Evolutionary conservation across 2,797 vertebrate genomes (phyloP).

Genomic region (Sternarchorhynchus goeldii): DNA sequence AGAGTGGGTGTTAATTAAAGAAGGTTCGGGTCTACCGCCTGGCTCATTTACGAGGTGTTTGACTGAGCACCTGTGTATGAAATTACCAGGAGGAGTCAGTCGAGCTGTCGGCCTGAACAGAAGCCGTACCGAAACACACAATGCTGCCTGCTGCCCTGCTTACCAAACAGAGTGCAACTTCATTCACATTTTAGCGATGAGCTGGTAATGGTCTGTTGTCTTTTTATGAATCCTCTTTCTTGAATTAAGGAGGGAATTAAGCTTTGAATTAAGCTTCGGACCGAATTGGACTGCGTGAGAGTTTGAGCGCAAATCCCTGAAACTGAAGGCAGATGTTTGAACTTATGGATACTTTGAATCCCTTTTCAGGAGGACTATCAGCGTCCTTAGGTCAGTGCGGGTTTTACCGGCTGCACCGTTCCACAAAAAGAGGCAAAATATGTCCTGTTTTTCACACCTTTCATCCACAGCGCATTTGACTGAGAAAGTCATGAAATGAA

Average conservation of each 20-base stretch:
- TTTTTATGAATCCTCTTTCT: neutral
- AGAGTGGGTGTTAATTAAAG: slow-evolving; percentile 55
- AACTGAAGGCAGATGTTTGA: too few relatives aligned
- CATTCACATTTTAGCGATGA: slow-evolving; percentile 9
- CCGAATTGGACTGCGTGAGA: neutral
- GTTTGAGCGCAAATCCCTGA: neutral
- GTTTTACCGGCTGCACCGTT: too few relatives aligned
- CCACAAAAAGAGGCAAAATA: too few relatives aligned
- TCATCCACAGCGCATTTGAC: too few relatives aligned
- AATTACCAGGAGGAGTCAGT: slow-evolving; percentile 48
- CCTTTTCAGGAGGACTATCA: too few relatives aligned
- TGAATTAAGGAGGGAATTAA: slow-evolving; percentile 2
- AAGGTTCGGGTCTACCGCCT: slow-evolving; percentile 46
- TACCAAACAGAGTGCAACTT: slow-evolving; percentile 24
- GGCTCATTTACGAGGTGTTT: slow-evolving; percentile 36
- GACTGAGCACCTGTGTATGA: slow-evolving; percentile 25
- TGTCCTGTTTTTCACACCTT: too few relatives aligned
- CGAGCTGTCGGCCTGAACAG: slow-evolving; percentile 31
- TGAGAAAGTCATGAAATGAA: too few relatives aligned
- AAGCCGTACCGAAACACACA: slow-evolving; percentile 18
- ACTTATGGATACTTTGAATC: too few relatives aligned
- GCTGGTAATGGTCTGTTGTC: slow-evolving; percentile 19
- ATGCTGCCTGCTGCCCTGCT: slow-evolving; percentile 17
- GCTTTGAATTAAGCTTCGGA: neutral
- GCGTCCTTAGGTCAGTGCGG: too few relatives aligned